Base-by-base conservation (phyloP, 2,888 invertebrate genomes). In the Polyommatus icarus region DNA sequence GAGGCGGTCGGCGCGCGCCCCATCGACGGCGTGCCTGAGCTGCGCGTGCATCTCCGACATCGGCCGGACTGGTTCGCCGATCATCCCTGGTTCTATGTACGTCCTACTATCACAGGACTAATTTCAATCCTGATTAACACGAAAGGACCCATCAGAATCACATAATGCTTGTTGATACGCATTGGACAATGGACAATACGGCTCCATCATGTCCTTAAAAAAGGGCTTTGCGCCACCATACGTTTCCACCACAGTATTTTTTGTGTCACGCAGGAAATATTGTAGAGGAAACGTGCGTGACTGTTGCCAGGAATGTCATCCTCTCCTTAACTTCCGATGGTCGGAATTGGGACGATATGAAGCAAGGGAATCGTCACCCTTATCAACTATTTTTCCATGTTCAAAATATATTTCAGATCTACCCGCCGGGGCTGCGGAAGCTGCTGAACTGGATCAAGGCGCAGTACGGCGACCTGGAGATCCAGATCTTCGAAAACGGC, bases 401-500 rank as follows among this genome's bases (percentile, higher is more conserved):
- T 54, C 18, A 18, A 2, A 18, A 18, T 54, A 15, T 5, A 18
- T 79, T 78, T 24, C 79, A 85, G 85, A 72, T 81, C 15, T 77
- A 82, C 20, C 83, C 85, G 0, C 29, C 78, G 18, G 85, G 84
- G 0, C 0, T 85, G 0, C 82, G 84, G 0, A 75, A 77, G 36
- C 71, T 78, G 40, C 77, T 85, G 61, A 73, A 76, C 0, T 84
- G 82, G 81, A 20, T 95, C 40, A 93, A 91, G 81, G 80, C 89
- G 8, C 84, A 86, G 59, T 95, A 93, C 78, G 89, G 89, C 0
- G 89, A 87, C 18, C 20, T 89, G 3, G 84, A 88, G 36, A 85
- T 94, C n/a, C 76, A 93, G 61, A 88, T 95, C 50, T 92, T 92
- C 0, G 95, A 95, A 82, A 94, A 94, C 78, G 95, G 95, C 0